These are phyloP conservation scores for Noctua comes DNA, from an alignment of 2,888 invertebrate species.

Conservation along the genomic window DNA sequence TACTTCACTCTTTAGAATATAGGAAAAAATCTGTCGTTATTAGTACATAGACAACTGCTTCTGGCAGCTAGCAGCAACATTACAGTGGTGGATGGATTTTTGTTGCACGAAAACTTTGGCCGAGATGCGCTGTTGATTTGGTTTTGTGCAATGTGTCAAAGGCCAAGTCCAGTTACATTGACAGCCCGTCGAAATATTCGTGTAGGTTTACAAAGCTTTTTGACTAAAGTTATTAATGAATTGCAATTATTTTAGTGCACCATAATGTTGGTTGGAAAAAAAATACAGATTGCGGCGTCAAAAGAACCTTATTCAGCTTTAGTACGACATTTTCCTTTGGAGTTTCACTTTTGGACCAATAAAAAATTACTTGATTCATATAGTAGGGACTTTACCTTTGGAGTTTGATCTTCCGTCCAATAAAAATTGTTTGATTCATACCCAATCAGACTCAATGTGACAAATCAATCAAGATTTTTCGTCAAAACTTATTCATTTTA, in stretches of 20 bases:
- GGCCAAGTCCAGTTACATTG: no score
- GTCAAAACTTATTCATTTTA: not conserved
- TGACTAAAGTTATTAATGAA: no score
- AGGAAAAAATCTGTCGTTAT: not conserved
- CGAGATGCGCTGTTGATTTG: not conserved
- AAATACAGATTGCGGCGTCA: not conserved
- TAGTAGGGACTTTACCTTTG: not conserved
- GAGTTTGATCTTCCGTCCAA: not conserved
- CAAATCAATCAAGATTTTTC: constrained; percentile 8
- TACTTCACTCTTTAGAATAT: not conserved
- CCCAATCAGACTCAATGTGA: not conserved
- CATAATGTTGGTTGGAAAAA: no score
- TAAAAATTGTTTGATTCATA: not conserved
- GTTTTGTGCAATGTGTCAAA: not conserved
- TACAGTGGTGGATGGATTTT: not conserved
- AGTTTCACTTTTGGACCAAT: not conserved
- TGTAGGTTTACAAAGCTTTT: no score
- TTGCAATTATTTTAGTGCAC: no score
- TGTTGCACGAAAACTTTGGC: not conserved
- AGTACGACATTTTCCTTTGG: not conserved
- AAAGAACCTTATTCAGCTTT: not conserved
- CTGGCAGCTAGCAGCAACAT: not conserved
- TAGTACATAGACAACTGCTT: not conserved
- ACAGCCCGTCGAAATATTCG: no score
- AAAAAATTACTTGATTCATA: not conserved